Base-by-base conservation (phyloP, 2,888 invertebrate genomes). In the Oasisia sp. region DNA sequence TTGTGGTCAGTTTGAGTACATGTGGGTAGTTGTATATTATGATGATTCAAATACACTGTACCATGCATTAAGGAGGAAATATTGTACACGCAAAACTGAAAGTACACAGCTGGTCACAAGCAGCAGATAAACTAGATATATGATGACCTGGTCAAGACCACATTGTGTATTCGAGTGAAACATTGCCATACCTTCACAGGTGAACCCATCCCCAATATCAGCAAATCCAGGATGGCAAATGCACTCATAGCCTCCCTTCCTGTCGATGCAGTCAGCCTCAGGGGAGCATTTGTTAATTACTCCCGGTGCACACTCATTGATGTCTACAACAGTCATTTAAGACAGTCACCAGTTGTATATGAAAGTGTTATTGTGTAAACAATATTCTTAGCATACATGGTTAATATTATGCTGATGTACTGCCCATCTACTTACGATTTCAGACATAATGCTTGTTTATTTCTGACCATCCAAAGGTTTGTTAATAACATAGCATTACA, bases 211-310 rank as follows among this genome's bases (percentile, higher is more conserved):
- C 14, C 74, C 74, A 74, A 27, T 74, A 74, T 74, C n/a, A 7
- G n/a, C 27, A 19, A 74, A 74, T 19, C 74, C 74, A 74, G 74
- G 3, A n/a, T 4, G 74, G 27, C 74, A 74, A 7, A 27, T 74
- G 74, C 74, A 74, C 27, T 74, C 74, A 74, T 74, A 74, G n/a
- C 74, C 74, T 74, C 74, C 74, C 74, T 74, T n/a, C 74, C n/a
- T 74, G 74, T 74, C n/a, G 74, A 74, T n/a, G 27, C 74, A 74
- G 5, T 74, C 74, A 27, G 74, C 74, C 4, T 74, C 74, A 74
- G 74, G 74, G 74, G 74, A 74, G 74, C 74, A 74, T 74, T 7
- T 19, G 27, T 74, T 74, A 74, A 74, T 74, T 5, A 74, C n/a
- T n/a, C 74, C 74, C n/a, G 74, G 74, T 27, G 74, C 74, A 74